Base-by-base conservation (phyloP, 2,888 invertebrate species). In the Lasioglossum pauxillum region DNA sequence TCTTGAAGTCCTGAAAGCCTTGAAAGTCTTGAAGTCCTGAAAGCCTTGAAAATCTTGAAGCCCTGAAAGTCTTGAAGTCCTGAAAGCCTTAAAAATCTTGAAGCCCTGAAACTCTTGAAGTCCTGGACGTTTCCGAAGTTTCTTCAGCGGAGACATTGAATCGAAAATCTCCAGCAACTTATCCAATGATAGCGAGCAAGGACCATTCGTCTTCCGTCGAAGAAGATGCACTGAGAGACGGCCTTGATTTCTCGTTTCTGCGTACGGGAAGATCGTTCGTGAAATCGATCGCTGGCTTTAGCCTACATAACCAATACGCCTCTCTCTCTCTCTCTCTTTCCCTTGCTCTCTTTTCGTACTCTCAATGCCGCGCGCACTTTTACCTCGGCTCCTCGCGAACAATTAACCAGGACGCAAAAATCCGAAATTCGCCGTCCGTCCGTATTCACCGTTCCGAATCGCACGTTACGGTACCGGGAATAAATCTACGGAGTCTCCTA, bases 221-320 rank as follows among this genome's bases (percentile, higher is more conserved):
- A 73, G 87, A 84, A 82, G 87, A 87, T 84, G 84, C 81, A 86
- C 82, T 79, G 78, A 85, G 49, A 67, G 82, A 72, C 75, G 87
- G 82, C 90, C 90, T 90, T 90, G 90, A 90, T 90, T 90, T 88
- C 88, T 83, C 90, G 87, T 86, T 90, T 82, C 83, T 77, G 90
- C 88, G 84, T 83, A 76, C 83, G 81, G 85, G 81, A 82, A 87
- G 85, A 88, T 83, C 84, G 86, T 64, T 86, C 88, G 90, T 90
- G 90, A 90, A 90, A 90, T 90, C 85, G 90, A 88, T 88, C 69
- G 67, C 72, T 74, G 80, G 46, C 87, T 84, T 86, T 85, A 89
- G 86, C 86, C 89, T 89, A 88, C 83, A 89, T 89, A 84, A 81
- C 78, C 84, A 57, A 82, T 75, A 78, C 12, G 77, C 78, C 72